A percentile compares a stretch with the other conserved stretches of the same genome.
phyloP scores from a whole-genome alignment of 2,888 invertebrate species.

The Acronicta aceris region DNA sequence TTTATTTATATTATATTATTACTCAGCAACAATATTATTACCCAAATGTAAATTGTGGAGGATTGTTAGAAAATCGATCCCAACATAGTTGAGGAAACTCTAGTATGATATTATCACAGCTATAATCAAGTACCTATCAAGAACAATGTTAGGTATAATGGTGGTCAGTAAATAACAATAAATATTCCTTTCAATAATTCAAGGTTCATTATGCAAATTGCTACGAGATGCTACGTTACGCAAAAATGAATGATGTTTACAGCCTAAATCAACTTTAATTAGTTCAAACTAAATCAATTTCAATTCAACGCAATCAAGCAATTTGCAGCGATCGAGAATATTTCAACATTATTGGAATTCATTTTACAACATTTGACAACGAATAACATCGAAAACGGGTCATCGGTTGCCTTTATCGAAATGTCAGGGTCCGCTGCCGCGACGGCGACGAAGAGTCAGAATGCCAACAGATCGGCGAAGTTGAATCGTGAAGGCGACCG shows the following conservation, averaged over 20 bases:
- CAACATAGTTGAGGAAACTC: too few relatives aligned
- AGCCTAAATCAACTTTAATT: constrained; percentile 44
- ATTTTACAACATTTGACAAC: constrained; percentile 66
- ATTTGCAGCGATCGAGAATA: constrained; percentile 42
- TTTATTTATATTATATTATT: too few relatives aligned
- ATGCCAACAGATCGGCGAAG: constrained; percentile 69
- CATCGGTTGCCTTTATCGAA: constrained; percentile 73
- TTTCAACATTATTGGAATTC: constrained; percentile 60
- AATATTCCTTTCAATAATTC: neutral
- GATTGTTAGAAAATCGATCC: too few relatives aligned
- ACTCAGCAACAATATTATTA: too few relatives aligned
- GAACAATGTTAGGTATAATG: neutral
- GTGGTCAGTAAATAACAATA: neutral
- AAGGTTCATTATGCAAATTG: neutral
- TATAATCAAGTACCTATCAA: neutral
- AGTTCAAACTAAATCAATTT: constrained; percentile 41
- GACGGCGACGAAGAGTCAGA: constrained; percentile 68
- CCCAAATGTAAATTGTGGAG: too few relatives aligned
- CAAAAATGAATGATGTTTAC: constrained; percentile 24
- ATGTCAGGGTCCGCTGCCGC: constrained; percentile 82
- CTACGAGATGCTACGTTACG: constrained; percentile 26
- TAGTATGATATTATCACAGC: too few relatives aligned
- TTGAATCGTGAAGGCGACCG: constrained; percentile 48
- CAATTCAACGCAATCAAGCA: constrained; percentile 35
- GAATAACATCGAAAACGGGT: constrained; percentile 72